A percentile compares a stretch with the other conserved stretches of the same genome.
Conservation (phyloP, 2,888 invertebrate species). For the Lasioglossum malachurum region DNA sequence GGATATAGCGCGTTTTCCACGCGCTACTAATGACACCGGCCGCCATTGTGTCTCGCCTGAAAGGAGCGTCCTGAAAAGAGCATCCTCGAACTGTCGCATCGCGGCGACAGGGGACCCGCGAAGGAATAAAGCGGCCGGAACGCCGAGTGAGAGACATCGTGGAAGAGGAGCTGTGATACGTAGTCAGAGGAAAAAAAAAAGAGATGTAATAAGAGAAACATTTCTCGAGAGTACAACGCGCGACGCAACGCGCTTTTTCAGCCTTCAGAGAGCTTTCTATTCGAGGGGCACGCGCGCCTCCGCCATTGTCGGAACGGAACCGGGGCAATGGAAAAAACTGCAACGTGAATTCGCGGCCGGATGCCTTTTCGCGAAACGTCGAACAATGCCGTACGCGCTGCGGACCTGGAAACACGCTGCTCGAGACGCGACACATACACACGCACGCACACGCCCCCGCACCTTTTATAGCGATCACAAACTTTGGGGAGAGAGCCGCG, state of each 20-base stretch:
- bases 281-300: conserved; percentile 13
- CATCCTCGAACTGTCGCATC: conserved; percentile 28
- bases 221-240: conserved; percentile 19
- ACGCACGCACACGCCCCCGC: neutral
- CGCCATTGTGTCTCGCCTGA: conserved; percentile 19
- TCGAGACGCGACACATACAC: neutral
- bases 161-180: neutral
- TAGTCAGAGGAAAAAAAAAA: neutral
- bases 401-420: neutral
- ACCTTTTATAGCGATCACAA: neutral
- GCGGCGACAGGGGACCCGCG: conserved; percentile 8
- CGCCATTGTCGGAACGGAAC: conserved; percentile 21
- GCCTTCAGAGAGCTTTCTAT: conserved; percentile 31
- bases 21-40: conserved; percentile 49
- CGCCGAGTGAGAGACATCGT: neutral
- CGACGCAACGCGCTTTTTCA: conserved; percentile 17
- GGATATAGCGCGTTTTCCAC: conserved; percentile 45
- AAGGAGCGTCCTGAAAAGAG: conserved; percentile 41
- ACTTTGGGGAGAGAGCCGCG: neutral
- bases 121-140: conserved; percentile 4
- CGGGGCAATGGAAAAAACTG: conserved; percentile 19
- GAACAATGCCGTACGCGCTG: conserved; percentile 1
- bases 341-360: conserved; percentile 30
- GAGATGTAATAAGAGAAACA: neutral
- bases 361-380: conserved; percentile 29